phyloP scores from a whole-genome alignment of 2,888 invertebrate species.

The Parochlus steinenii region DNA sequence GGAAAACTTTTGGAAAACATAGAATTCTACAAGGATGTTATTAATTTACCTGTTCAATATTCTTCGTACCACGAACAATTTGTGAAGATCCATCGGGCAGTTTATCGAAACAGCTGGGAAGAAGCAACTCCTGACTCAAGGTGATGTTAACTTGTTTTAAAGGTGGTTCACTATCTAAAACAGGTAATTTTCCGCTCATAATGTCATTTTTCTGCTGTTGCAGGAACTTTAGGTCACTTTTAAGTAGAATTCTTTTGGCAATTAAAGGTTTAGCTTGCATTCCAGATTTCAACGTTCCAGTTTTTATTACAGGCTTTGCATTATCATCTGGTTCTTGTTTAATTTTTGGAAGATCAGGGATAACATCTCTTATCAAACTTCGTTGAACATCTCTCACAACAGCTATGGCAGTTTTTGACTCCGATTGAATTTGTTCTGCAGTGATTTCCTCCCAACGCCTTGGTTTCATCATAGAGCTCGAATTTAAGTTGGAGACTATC shows the following conservation, averaged over 20 bases:
- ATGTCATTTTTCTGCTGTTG: constrained; percentile 20
- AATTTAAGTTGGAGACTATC: no score
- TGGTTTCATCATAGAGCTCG: no score
- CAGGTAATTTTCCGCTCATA: constrained; percentile 22
- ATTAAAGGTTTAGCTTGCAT: background rate
- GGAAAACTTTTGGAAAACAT: no score
- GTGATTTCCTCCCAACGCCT: no score
- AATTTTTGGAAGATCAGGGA: no score
- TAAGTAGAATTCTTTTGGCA: constrained; percentile 22
- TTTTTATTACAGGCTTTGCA: background rate
- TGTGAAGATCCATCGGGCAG: constrained; percentile 40
- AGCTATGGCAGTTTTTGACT: no score
- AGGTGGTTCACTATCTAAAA: constrained; percentile 27
- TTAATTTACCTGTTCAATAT: no score
- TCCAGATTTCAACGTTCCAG: background rate
- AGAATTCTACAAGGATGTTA: no score
- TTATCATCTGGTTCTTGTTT: background rate
- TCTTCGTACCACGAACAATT: constrained; percentile 35
- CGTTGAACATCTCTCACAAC: no score
- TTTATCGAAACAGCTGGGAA: constrained; percentile 38
- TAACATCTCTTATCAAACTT: no score
- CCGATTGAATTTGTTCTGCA: no score
- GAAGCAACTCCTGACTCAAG: constrained; percentile 35
- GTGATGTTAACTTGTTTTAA: no score
- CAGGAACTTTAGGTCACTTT: constrained; percentile 22